A percentile compares a stretch with the other conserved stretches of the same genome.
phyloP scores from a whole-genome alignment of 30 jellyfish, hydroid and myxozoan genomes.

The Chrysaora quinquecirrha region DNA sequence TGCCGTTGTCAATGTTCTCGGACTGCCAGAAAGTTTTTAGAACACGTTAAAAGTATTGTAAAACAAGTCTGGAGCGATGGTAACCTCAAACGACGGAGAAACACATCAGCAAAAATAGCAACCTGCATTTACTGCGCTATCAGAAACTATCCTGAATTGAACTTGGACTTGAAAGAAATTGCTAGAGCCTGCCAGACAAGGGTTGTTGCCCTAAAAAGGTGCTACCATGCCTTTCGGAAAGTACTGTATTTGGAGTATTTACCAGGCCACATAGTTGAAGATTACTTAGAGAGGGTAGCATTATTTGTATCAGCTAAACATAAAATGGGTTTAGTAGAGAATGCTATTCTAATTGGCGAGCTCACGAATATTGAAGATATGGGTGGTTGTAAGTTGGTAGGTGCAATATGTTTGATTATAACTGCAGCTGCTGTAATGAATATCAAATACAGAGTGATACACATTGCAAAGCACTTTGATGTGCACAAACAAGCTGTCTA shows the following conservation, averaged over 20 bases:
- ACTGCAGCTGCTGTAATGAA: background rate
- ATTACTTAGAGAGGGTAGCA: background rate
- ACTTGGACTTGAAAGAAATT: background rate
- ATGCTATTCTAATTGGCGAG: background rate
- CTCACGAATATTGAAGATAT: background rate
- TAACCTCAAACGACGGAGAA: constrained; percentile 4
- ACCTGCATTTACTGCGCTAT: constrained; percentile 35
- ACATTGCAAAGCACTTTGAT: background rate
- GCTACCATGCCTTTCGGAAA: background rate
- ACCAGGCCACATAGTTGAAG: background rate
- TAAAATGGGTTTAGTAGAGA: background rate
- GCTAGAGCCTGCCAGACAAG: constrained; percentile 19
- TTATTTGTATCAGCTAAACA: background rate
- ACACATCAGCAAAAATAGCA: constrained; percentile 35
- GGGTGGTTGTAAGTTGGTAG: background rate
- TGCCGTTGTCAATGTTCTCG: constrained; percentile 17
- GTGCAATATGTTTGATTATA: background rate
- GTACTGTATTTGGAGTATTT: background rate
- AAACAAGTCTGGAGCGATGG: constrained; percentile 4
- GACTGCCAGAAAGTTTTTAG: constrained; percentile 26
- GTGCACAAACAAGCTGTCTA: background rate
- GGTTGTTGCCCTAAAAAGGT: background rate
- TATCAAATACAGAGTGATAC: background rate
- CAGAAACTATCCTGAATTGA: background rate
- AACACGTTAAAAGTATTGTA: no score